Base-by-base conservation (phyloP, 2,888 invertebrate species). In the Chrysina gloriosa region DNA sequence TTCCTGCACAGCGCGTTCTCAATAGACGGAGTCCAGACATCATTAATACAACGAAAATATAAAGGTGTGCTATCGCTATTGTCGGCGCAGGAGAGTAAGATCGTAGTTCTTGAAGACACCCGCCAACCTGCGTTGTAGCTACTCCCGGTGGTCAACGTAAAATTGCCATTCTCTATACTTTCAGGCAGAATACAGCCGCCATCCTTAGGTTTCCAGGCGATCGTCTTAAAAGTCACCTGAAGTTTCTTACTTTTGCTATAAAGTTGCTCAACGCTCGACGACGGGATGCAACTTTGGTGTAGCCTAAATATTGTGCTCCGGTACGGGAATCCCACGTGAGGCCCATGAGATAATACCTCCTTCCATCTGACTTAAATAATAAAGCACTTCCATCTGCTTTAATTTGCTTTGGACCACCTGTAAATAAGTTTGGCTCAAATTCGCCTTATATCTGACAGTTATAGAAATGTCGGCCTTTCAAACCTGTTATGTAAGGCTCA, bases 171-270 rank as follows among this genome's bases (percentile, higher is more conserved):
- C 25, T 50, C 4, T 11, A 50, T 11, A 9, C 27, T 6, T 1
- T 50, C 48, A 6, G 48, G 48, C 25, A 50, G n/a, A n/a, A n/a
- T 50, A 14, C 48, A 50, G 14, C 48, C 48, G 11, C 5, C 11
- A 23, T n/a, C 23, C 3, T 7, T 3, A 39, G 3, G 3, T n/a
- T 4, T 39, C 11, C 16, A 11, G 39, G 2, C 16, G 5, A 16
- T 39, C 3, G 1, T 39, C 14, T 11, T 1, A n/a, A n/a, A 39
- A 39, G 11, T 3, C 1, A 3, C 2, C 3, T 2, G 16, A 39
- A 39, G 1, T 14, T n/a, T n/a, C 9, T 11, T 3, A 7, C 5
- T 1, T n/a, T 39, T 11, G 11, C 1, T 4, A 16, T 14, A 4
- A 2, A 14, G 9, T 6, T 1, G 2, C 11, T n/a, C 1, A 4